Base-by-base conservation (phyloP, 2,888 invertebrate species). In the Microctonus aethiopoides region DNA sequence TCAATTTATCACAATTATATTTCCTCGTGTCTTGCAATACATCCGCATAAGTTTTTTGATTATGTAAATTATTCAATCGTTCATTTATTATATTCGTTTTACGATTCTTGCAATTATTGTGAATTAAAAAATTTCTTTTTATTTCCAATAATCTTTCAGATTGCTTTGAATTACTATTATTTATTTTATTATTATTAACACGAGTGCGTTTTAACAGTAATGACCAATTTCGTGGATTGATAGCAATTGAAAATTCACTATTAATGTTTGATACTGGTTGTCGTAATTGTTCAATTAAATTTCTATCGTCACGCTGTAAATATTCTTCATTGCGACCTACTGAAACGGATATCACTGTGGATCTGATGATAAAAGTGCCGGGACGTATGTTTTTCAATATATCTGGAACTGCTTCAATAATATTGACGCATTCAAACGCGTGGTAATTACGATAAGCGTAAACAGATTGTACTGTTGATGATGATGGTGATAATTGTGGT, bases 381-480 rank as follows among this genome's bases (percentile, higher is more conserved):
- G 72, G 71, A 9, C 74, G 57, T 16, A 68, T 51, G 6, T 72
- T 68, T 10, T 64, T 51, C 20, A 74, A 32, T 52, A 72, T 67
- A 41, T 72, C 74, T 29, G 74, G 74, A 2, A 72, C 71, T 10
- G 72, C 72, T 16, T 72, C 72, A 32, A 72, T 46, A 34, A 69
- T 67, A 59, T 71, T 72, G 34, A 74, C 63, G 51, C 70, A 71
- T 68, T n/a, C 36, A 0, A 52, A 24, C 9, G 52, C 24, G 36
- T 65, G 24, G 56, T 39, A n/a, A n/a, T 56, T 34, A 11, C 51
- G 59, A 63, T 29, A 59, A 57, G 64, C 39, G 67, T 46, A 46
- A 46, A 46, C 16, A 46, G 16, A 16, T 46, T 46, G 16, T 41
- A 39, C 22, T 16, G 36, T 22, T 20, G 13, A 61, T 20, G 41